phyloP scores from a whole-genome alignment of 2,888 invertebrate species.

The Blomia tropicalis region DNA sequence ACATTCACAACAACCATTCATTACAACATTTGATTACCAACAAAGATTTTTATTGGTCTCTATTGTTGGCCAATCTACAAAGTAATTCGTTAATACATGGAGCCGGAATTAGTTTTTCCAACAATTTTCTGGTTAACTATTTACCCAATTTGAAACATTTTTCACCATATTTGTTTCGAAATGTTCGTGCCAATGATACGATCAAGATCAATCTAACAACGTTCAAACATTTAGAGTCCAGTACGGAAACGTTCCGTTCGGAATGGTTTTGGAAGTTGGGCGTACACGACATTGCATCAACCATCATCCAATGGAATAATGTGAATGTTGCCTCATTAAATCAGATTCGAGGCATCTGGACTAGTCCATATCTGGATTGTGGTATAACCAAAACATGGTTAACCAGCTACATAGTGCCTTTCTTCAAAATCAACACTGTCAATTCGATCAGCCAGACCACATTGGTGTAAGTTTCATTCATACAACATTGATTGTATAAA shows the following conservation, averaged over 20 bases:
- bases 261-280: constrained; percentile 20
- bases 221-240: background rate
- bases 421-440: constrained; percentile 22
- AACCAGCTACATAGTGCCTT: constrained; percentile 28
- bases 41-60: constrained; percentile 26
- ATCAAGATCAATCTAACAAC: background rate
- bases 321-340: background rate
- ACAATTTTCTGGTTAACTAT: constrained; percentile 12
- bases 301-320: constrained; percentile 8
- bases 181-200: constrained; percentile 12
- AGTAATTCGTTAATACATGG: constrained; percentile 26
- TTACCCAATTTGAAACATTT: constrained; percentile 16
- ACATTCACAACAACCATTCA: constrained; percentile 6
- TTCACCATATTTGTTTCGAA: constrained; percentile 22
- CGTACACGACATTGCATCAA: background rate
- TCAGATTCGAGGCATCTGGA: constrained; percentile 24
- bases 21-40: constrained; percentile 16
- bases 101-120: constrained; percentile 26
- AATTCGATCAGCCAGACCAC: constrained; percentile 8
- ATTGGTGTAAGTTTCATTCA: background rate
- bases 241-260: background rate
- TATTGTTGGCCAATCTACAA: constrained; percentile 27
- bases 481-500: too few species aligned
- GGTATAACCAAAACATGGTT: constrained; percentile 27
- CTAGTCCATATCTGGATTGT: constrained; percentile 27